A percentile compares a stretch with the other conserved stretches of the same genome.
These are phyloP conservation scores for Panopea generosa DNA, from an alignment of 2,888 invertebrate species.

Conservation along the genomic window DNA sequence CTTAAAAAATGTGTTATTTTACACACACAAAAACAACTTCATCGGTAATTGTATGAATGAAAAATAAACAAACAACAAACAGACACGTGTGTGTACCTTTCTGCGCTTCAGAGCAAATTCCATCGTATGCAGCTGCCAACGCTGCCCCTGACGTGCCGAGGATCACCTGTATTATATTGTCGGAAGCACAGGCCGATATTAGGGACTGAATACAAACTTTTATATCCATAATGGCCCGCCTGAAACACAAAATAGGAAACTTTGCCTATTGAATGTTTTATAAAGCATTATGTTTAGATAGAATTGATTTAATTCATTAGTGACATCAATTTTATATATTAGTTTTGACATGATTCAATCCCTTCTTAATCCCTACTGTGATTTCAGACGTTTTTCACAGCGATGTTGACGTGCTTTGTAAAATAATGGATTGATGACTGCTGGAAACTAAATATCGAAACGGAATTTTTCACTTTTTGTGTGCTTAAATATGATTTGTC, in stretches of 20 bases:
- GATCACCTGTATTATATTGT: slow-evolving; percentile 31
- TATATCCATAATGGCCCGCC: slow-evolving; percentile 37
- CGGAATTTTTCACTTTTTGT: too few species aligned
- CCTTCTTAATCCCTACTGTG: too few species aligned
- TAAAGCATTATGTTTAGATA: not conserved
- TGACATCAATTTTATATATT: too few species aligned
- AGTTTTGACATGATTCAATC: too few species aligned
- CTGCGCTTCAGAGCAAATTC: slow-evolving; percentile 24
- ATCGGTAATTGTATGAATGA: not conserved
- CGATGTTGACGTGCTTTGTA: too few species aligned
- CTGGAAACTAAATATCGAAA: too few species aligned
- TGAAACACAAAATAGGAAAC: not conserved
- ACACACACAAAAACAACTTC: not conserved
- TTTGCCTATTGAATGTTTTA: not conserved
- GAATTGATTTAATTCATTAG: too few species aligned
- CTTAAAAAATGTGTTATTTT: too few species aligned
- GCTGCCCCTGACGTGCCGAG: slow-evolving; percentile 35
- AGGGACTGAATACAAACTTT: slow-evolving; percentile 31
- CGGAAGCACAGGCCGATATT: slow-evolving; percentile 38
- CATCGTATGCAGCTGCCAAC: slow-evolving; percentile 33
- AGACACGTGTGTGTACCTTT: slow-evolving; percentile 9
- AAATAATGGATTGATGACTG: too few species aligned
- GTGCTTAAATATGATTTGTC: too few species aligned
- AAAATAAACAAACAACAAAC: not conserved
- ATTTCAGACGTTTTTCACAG: too few species aligned